Conservation (phyloP, 2,797 vertebrate species). For the Molothrus aeneus region DNA sequence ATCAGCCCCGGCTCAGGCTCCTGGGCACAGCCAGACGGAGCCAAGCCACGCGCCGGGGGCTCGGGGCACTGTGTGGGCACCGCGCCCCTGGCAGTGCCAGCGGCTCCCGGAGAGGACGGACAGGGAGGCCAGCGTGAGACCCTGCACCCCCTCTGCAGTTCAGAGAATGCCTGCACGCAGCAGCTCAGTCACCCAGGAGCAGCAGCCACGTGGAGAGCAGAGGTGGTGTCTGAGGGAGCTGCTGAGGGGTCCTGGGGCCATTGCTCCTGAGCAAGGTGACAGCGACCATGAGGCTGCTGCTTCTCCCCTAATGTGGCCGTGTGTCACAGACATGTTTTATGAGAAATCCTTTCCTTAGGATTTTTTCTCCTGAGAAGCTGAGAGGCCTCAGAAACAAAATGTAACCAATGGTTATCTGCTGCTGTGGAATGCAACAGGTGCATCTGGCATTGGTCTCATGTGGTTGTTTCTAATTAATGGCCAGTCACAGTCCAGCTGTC, state of each 20-base stretch:
- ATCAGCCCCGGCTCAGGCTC: background rate
- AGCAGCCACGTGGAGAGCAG: fast-evolving
- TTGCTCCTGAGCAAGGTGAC: background rate
- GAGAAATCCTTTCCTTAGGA: too few relatives aligned
- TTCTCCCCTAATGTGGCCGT: fast-evolving
- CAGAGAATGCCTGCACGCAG: background rate
- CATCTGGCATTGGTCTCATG: too few relatives aligned
- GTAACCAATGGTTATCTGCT: too few relatives aligned
- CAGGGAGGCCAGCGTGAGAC: background rate
- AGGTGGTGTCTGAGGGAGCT: background rate
- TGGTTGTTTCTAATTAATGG: too few relatives aligned
- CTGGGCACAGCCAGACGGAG: fast-evolving
- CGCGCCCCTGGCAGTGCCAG: fast-evolving
- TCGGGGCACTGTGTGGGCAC: background rate
- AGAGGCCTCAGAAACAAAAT: too few relatives aligned
- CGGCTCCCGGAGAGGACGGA: background rate
- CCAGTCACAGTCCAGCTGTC: too few relatives aligned
- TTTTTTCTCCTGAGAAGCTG: too few relatives aligned
- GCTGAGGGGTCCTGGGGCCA: background rate
- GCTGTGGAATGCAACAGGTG: too few relatives aligned
- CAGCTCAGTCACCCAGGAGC: background rate
- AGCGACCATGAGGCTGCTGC: background rate
- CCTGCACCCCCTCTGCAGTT: background rate
- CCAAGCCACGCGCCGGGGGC: background rate
- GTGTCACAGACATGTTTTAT: too few relatives aligned